A percentile compares a stretch with the other conserved stretches of the same genome.
These are phyloP conservation scores for Neosalanx taihuensis DNA, from an alignment of 2,797 vertebrate species.

Conservation along the genomic window DNA sequence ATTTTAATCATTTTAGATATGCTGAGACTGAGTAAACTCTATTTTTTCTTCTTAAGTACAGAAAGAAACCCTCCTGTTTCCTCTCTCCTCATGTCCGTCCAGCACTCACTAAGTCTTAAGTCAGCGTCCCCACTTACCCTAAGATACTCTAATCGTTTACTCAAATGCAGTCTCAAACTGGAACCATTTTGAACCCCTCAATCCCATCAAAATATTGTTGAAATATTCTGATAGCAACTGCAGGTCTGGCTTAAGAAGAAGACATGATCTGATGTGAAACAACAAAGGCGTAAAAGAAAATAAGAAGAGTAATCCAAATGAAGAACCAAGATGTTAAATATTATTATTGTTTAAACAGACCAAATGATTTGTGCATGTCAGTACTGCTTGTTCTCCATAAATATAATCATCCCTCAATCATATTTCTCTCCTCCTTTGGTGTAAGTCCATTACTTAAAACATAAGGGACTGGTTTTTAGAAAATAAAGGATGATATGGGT, in stretches of 20 bases:
- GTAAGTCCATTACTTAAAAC: background rate
- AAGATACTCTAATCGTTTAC: conserved; percentile 23
- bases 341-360: background rate
- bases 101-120: conserved; percentile 54
- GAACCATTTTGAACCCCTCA: conserved; percentile 8
- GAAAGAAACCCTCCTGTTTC: conserved; percentile 20
- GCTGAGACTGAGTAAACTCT: background rate
- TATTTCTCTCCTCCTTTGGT: background rate
- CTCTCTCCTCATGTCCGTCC: conserved; percentile 28
- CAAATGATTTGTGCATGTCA: background rate
- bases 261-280: conserved; percentile 18
- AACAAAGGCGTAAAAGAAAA: background rate
- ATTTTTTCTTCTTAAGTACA: no score
- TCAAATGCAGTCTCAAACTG: conserved; percentile 60
- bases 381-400: background rate
- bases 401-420: background rate
- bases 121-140: conserved; percentile 46
- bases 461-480: no score
- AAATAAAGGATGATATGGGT: no score
- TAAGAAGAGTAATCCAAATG: background rate
- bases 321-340: no score
- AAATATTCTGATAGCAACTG: conserved; percentile 49
- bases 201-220: conserved; percentile 43
- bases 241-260: conserved; percentile 37
- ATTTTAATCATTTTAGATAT: background rate